Conservation (phyloP, 1,140 invertebrate species). For the Melipona quadrifasciata region DNA sequence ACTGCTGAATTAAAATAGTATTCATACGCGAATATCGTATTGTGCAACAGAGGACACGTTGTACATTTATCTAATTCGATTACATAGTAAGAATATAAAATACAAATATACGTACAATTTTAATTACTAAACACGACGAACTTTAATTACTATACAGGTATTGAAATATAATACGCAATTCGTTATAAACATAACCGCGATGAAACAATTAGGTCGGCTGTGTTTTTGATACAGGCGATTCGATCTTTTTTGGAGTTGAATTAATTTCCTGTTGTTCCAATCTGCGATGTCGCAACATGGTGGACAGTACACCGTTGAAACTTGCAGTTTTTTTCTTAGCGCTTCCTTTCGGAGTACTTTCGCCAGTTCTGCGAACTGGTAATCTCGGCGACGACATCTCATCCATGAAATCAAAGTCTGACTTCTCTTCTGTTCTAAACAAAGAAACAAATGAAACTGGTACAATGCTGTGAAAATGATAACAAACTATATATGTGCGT, state of each 20-base stretch:
- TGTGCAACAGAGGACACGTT: background rate
- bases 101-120: background rate
- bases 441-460: background rate
- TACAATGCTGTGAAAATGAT: background rate
- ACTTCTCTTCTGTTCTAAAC: slow-evolving; percentile 83
- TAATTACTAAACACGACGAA: background rate
- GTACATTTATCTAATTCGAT: background rate
- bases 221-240: slow-evolving; percentile 73
- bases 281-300: slow-evolving; percentile 87
- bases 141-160: background rate
- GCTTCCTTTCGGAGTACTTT: slow-evolving; percentile 86
- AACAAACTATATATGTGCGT: too few species aligned
- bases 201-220: slow-evolving; percentile 55
- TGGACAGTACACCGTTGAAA: slow-evolving; percentile 88
- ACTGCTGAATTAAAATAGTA: background rate
- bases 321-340: slow-evolving; percentile 90
- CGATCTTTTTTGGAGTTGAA: slow-evolving; percentile 75
- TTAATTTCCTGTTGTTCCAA: slow-evolving; percentile 83
- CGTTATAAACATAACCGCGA: background rate
- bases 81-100: background rate
- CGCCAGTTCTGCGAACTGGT: slow-evolving; percentile 84
- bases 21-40: background rate
- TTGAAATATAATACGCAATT: background rate
- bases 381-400: slow-evolving; percentile 86
- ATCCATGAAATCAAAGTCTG: slow-evolving; percentile 90